Conservation (phyloP, 1,140 invertebrate species). For the Triops cancriformis region DNA sequence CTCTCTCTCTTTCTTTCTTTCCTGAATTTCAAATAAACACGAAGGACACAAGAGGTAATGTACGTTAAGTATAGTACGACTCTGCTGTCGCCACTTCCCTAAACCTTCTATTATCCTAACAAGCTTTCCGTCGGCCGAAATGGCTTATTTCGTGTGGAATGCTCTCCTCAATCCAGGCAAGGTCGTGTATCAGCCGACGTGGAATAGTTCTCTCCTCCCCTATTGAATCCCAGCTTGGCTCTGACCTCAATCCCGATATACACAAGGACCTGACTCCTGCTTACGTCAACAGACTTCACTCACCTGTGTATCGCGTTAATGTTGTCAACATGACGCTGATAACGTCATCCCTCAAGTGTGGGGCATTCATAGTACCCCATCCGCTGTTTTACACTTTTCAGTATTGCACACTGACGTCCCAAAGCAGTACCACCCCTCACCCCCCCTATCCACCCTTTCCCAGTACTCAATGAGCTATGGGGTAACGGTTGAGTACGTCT, state of each 20-base stretch:
- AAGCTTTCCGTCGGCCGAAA: too few species aligned
- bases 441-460: too few species aligned
- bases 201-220: neutral
- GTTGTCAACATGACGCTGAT: neutral
- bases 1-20: too few species aligned
- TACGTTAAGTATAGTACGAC: too few species aligned
- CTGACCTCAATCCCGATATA: neutral
- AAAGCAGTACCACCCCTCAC: too few species aligned
- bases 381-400: neutral
- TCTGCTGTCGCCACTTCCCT: too few species aligned
- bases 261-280: neutral
- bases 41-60: neutral
- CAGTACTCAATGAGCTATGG: too few species aligned
- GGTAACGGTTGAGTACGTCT: too few species aligned
- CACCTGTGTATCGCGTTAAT: neutral
- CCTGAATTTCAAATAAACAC: neutral
- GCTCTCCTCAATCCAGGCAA: neutral
- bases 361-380: neutral
- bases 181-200: neutral
- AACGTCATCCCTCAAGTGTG: neutral
- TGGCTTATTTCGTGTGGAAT: too few species aligned
- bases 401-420: neutral
- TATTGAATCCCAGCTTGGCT: neutral
- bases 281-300: constrained; percentile 1
- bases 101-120: too few species aligned